Evolutionary conservation across 2,888 invertebrate genomes (phyloP).

Genomic region (Drosophila tanythrix): DNA sequence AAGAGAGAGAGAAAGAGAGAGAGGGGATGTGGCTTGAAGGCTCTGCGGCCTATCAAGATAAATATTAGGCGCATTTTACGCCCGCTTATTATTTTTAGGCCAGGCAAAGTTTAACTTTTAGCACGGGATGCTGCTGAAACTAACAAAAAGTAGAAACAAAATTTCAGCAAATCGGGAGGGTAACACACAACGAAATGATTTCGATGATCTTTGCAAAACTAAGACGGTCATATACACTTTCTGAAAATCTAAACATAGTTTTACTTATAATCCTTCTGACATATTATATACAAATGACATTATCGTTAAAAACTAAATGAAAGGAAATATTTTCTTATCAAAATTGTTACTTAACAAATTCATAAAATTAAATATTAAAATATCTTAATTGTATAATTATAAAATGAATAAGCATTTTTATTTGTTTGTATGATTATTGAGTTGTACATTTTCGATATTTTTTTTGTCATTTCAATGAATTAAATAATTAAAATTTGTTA

Average conservation of each 20-base stretch:
- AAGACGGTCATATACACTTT: not conserved
- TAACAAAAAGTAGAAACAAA: conserved; percentile 31
- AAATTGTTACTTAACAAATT: not conserved
- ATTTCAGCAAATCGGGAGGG: not conserved
- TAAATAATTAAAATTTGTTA: not conserved
- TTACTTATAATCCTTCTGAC: not conserved
- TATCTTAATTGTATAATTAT: no score
- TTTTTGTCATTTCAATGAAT: not conserved
- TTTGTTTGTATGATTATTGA: not conserved
- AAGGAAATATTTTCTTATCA: not conserved
- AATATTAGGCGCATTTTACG: conserved; percentile 41
- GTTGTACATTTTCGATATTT: not conserved
- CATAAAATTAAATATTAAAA: not conserved
- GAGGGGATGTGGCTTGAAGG: not conserved
- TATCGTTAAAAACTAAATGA: not conserved
- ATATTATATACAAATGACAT: not conserved
- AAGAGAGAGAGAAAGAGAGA: no score
- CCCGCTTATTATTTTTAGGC: conserved; percentile 47
- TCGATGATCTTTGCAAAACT: not conserved
- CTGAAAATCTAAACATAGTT: not conserved
- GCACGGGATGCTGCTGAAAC: conserved; percentile 28
- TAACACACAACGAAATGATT: conserved; percentile 1
- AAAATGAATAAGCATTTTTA: not conserved
- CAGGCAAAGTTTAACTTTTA: conserved; percentile 34
- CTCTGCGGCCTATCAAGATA: conserved; percentile 42